Base-by-base conservation (phyloP, 2,888 invertebrate species). In the Rhynchonema sp. region DNA sequence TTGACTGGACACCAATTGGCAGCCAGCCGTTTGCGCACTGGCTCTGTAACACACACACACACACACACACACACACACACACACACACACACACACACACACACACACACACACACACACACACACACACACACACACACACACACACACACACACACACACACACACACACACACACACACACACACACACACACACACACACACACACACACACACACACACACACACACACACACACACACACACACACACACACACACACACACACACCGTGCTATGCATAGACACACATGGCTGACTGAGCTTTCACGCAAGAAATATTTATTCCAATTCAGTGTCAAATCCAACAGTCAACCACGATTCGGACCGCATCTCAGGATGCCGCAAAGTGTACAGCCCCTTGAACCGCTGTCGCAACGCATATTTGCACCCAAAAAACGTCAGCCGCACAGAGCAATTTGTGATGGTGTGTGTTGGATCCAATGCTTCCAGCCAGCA, bases 191-290 rank as follows among this genome's bases (percentile, higher is more conserved):
- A 55, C 55, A 55, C 55, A 26, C 55, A 55, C 58, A 58, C 58
- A 49, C 58, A 58, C 58, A 58, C 58, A 49, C 58, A 46, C 58
- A 58, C 58, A 49, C 58, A 58, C 58, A 58, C 58, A 49, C 58
- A 58, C 58, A 58, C 58, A 49, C 58, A 58, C 58, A 58, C 58
- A 49, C 58, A 58, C 58, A 58, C 58, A 49, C 58, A 58, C 58
- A 58, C 58, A 49, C 58, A 58, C 58, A 58, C 58, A 49, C 58
- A 58, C 58, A 58, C 58, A 49, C 58, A 58, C 58, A 58, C 58
- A 49, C 58, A 58, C 46, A 58, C 58, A 49, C 58, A 58, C 58
- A 49, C 46, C 25, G 49, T 49, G 49, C 25, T 49, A 49, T 49
- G 49, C 58, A 58, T 49, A 49, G 49, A 58, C 58, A 58, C 58